Conservation (phyloP, 2,888 invertebrate species). For the Dicyrtoma fusca region DNA sequence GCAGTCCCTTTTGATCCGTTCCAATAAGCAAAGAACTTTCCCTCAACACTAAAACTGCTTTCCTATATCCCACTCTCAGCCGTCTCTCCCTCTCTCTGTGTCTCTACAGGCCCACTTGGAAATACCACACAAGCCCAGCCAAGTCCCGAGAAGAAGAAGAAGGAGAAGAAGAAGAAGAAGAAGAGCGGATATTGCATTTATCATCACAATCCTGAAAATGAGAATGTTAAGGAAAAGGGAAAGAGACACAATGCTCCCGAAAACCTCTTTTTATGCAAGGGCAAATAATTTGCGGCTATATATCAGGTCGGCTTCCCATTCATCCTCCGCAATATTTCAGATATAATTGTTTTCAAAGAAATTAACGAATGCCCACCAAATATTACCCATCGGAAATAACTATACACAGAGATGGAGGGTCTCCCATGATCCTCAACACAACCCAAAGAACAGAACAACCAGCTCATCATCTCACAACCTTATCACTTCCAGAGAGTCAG, state of each 20-base stretch:
- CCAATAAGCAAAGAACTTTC: slow-evolving; percentile 55
- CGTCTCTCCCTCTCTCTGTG: background rate
- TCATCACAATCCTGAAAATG: slow-evolving; percentile 56
- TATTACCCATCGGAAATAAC: slow-evolving; percentile 56
- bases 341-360: slow-evolving; percentile 53
- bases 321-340: slow-evolving; percentile 54
- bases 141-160: slow-evolving; percentile 10
- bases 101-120: slow-evolving; percentile 30
- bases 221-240: slow-evolving; percentile 28
- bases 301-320: slow-evolving; percentile 44
- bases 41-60: slow-evolving; percentile 31
- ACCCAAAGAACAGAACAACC: too few relatives aligned
- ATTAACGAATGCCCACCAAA: slow-evolving; percentile 49
- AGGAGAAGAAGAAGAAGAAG: slow-evolving; percentile 2
- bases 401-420: slow-evolving; percentile 18
- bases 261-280: slow-evolving; percentile 52
- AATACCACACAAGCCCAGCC: slow-evolving; percentile 29
- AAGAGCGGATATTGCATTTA: slow-evolving; percentile 57
- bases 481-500: slow-evolving; percentile 15
- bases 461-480: background rate
- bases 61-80: background rate
- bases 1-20: slow-evolving; percentile 54
- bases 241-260: slow-evolving; percentile 35
- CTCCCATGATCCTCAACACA: background rate
- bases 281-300: slow-evolving; percentile 56